Conservation (phyloP, 2,888 invertebrate species). For the Mythimna pallens region DNA sequence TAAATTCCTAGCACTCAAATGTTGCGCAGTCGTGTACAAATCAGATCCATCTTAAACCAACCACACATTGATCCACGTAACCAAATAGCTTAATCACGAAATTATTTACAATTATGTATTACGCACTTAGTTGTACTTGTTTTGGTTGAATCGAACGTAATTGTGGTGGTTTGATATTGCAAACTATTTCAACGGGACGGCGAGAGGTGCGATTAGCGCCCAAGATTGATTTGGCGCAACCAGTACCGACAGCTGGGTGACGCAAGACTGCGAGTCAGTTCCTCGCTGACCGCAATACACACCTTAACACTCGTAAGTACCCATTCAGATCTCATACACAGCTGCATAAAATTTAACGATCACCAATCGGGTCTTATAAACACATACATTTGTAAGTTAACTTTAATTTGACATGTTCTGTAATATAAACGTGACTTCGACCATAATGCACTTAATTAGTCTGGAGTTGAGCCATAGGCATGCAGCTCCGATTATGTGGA, state of each 20-base stretch:
- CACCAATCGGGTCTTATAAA: constrained; percentile 65
- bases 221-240: constrained; percentile 86
- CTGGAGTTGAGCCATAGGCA: constrained; percentile 60
- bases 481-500: constrained; percentile 63
- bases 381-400: constrained; percentile 47
- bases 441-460: constrained; percentile 69
- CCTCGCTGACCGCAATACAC: constrained; percentile 82
- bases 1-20: constrained; percentile 5
- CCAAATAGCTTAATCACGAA: constrained; percentile 29
- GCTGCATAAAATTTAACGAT: constrained; percentile 67
- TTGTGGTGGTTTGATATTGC: constrained; percentile 69
- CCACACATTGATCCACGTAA: constrained; percentile 24
- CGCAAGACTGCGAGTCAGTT: constrained; percentile 74
- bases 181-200: constrained; percentile 72
- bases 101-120: constrained; percentile 47
- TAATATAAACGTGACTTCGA: constrained; percentile 64
- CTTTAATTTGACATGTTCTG: constrained; percentile 54
- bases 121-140: constrained; percentile 62
- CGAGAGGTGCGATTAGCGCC: constrained; percentile 80
- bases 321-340: constrained; percentile 73
- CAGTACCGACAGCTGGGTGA: constrained; percentile 75
- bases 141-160: constrained; percentile 54
- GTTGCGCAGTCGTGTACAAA: constrained; percentile 19
- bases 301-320: constrained; percentile 73
- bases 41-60: constrained; percentile 20